These are phyloP conservation scores for Heptranchias perlo DNA, from an alignment of 2,113 vertebrate genomes.

Conservation along the genomic window DNA sequence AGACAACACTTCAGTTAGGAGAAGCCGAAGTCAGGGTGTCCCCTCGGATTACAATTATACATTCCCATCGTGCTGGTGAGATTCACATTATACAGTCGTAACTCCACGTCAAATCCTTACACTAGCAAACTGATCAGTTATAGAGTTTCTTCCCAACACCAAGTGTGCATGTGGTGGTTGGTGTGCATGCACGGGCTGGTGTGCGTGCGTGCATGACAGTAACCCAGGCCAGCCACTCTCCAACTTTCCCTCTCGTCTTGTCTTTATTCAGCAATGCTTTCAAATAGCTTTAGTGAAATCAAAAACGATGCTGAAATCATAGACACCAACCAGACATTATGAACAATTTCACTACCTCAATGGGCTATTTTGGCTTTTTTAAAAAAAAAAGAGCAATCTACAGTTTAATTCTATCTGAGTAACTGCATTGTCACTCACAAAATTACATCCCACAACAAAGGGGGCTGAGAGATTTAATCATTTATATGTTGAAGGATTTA, in stretches of 20 bases:
- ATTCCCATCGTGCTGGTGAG: background rate
- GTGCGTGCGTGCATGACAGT: background rate
- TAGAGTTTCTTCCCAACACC: background rate
- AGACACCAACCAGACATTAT: background rate
- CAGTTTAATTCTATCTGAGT: background rate
- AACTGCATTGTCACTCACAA: background rate
- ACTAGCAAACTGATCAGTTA: background rate
- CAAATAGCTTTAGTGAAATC: background rate
- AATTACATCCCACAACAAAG: background rate
- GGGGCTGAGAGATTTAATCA: background rate
- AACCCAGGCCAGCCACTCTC: background rate
- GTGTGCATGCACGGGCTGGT: too few species aligned
- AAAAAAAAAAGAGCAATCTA: background rate
- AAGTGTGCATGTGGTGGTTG: background rate
- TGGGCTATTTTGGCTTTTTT: background rate
- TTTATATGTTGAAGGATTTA: background rate
- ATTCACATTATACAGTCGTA: background rate
- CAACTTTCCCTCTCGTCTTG: background rate
- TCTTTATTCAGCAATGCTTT: background rate
- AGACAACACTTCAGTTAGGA: background rate
- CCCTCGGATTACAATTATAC: background rate
- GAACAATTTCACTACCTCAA: background rate
- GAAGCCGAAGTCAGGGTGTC: background rate
- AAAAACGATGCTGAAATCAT: background rate
- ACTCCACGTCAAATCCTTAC: background rate